A percentile compares a stretch with the other conserved stretches of the same genome.
These are phyloP conservation scores for Diplosoma virens DNA, from an alignment of 23 tunicate genomes.

Conservation along the genomic window DNA sequence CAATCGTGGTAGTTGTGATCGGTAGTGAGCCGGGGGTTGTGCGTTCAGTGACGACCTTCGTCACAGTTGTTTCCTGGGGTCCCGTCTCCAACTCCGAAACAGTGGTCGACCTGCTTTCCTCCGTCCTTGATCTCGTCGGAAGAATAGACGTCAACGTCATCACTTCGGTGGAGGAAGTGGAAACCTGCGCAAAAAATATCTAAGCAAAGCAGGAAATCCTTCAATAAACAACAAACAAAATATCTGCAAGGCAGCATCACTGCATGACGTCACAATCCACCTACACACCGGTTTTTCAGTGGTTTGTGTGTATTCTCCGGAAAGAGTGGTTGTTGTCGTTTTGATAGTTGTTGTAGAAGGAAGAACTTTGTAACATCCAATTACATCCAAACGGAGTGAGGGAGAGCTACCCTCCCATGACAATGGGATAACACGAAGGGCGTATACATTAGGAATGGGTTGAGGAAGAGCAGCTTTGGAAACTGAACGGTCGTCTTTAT, in stretches of 20 bases:
- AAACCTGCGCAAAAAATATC: too few relatives aligned
- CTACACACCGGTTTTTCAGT: conserved; percentile 19
- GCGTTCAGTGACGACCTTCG: conserved; percentile 31
- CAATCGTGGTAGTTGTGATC: conserved; percentile 43
- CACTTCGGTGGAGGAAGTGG: conserved; percentile 30
- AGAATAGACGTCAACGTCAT: conserved; percentile 33
- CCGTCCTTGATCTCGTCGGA: conserved; percentile 56
- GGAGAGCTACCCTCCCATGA: conserved; percentile 45
- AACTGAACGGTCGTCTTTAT: conserved; percentile 34
- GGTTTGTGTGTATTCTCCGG: conserved; percentile 37
- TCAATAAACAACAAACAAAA: neutral
- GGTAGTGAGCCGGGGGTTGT: conserved; percentile 30
- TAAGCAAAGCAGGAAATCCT: neutral
- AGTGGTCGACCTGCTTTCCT: conserved; percentile 30
- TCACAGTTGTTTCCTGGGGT: conserved; percentile 29
- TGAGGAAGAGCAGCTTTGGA: conserved; percentile 23
- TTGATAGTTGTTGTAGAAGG: conserved; percentile 34
- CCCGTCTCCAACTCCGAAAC: neutral
- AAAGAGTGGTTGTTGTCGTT: conserved; percentile 51
- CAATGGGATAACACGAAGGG: conserved; percentile 43
- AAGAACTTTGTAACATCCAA: conserved; percentile 44
- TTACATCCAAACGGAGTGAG: conserved; percentile 45
- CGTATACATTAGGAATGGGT: conserved; percentile 37
- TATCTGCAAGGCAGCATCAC: too few relatives aligned
- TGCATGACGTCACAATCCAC: too few relatives aligned